Evolutionary conservation across 2,113 vertebrate genomes (phyloP), one percentile per base, ranked within the genome.

Genomic region (Corythoichthys intestinalis): DNA sequence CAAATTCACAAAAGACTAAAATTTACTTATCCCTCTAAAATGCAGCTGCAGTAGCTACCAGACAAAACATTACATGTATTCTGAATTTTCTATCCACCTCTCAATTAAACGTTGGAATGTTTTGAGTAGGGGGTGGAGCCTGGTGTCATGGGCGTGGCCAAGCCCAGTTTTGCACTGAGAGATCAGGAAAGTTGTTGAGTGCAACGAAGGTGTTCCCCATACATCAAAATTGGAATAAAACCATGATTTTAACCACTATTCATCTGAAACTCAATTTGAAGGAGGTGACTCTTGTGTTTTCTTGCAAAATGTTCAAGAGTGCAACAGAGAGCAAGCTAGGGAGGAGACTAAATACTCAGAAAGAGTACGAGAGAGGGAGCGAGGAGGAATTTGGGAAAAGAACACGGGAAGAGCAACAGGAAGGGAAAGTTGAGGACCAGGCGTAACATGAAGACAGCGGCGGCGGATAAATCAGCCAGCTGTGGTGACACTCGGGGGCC

Each of bases 371-470:
- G 50, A 56, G 44, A 78, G 59, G 73, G 76, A 85, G 83, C 82
- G 75, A 81, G 81, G 72, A 71, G 85, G 85, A 85, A 89, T 86
- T 86, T 84, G 83, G 72, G 87, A 77, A 86, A 89, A 86, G 88
- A 91, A 89, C 80, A 90, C 80, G 83, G 90, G 88, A 91, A 91
- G 87, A 90, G 90, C 90, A 91, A 92, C 90, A 92, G 91, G 90
- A 91, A 92, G 85, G 81, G 85, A 90, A 88, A 88, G 91, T 77
- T 72, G 78, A 86, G 85, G 84, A 89, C 80, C 84, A 80, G 84
- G 86, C 76, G 85, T 88, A 91, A 90, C 89, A 89, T 69, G 86
- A 88, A 92, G 90, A 91, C 90, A 91, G 90, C 80, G 35, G 85
- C 76, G 49, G 78, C 76, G 87, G 89, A 91, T 90, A 92, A 92